Evolutionary conservation across 2,888 invertebrate species (phyloP).

Genomic region (Leucophenga montana): DNA sequence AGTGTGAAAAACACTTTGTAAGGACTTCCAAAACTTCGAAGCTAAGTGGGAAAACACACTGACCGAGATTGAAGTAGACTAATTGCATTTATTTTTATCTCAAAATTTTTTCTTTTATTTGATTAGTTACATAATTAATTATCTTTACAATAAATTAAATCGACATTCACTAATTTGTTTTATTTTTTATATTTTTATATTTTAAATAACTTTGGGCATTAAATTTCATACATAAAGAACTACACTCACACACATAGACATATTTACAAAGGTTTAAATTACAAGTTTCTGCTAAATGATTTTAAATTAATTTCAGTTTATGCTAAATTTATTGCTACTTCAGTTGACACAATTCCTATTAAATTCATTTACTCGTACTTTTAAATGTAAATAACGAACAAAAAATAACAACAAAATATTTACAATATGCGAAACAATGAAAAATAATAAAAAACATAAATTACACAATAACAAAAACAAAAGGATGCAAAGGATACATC

Average conservation of each 20-base stretch:
- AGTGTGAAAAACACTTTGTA: slow-evolving; percentile 21
- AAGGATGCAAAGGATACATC: neutral
- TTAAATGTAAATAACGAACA: slow-evolving; percentile 57
- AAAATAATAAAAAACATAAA: neutral
- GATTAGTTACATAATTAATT: slow-evolving; percentile 31
- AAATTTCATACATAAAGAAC: slow-evolving; percentile 21
- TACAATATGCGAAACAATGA: slow-evolving; percentile 33
- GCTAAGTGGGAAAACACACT: neutral
- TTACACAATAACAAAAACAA: neutral
- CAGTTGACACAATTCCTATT: slow-evolving; percentile 5
- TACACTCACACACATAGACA: slow-evolving; percentile 43
- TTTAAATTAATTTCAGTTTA: slow-evolving; percentile 5
- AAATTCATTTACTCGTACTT: slow-evolving; percentile 17
- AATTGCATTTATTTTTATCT: neutral
- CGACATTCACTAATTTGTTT: slow-evolving; percentile 31
- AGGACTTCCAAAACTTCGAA: slow-evolving; percentile 1
- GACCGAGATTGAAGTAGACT: neutral
- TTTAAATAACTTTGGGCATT: neutral
- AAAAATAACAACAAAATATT: slow-evolving; percentile 38
- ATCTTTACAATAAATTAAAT: slow-evolving; percentile 54
- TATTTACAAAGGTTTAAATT: slow-evolving; percentile 41
- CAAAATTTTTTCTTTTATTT: slow-evolving; percentile 25
- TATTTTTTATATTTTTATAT: neutral
- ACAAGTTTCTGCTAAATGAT: slow-evolving; percentile 1
- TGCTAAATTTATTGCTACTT: slow-evolving; percentile 26